phyloP scores from a whole-genome alignment of 2,113 vertebrate species.

The Craseonycteris thonglongyai region DNA sequence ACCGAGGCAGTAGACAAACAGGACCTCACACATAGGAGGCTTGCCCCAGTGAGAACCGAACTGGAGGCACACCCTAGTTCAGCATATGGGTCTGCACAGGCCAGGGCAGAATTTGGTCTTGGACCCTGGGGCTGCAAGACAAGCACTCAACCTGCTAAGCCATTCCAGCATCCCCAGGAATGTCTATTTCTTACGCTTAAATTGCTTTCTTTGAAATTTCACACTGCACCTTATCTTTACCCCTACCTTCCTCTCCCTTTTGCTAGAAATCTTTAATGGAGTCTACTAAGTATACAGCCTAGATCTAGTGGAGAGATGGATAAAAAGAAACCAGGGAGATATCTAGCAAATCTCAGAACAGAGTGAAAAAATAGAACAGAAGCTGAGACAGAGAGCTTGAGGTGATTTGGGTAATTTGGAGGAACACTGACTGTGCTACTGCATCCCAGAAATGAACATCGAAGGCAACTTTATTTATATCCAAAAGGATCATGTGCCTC shows the following conservation, averaged over 20 bases:
- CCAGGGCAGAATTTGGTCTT: no score
- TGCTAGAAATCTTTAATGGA: not conserved
- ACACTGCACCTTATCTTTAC: not conserved
- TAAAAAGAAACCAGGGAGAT: not conserved
- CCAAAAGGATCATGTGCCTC: not conserved
- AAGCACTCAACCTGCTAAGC: no score
- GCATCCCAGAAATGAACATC: not conserved
- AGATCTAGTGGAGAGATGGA: not conserved
- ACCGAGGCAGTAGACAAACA: no score
- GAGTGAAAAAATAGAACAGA: not conserved
- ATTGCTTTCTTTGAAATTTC: not conserved
- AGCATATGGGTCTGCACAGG: no score
- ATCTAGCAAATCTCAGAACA: not conserved
- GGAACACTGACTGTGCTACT: not conserved
- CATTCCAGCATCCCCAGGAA: no score
- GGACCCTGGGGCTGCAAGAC: no score
- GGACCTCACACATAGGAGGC: no score
- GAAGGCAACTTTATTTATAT: not conserved
- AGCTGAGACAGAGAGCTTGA: not conserved
- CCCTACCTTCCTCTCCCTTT: not conserved
- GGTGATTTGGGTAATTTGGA: not conserved
- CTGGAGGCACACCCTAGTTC: no score
- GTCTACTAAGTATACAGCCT: not conserved
- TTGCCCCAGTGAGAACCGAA: no score
- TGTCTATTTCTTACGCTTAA: not conserved